phyloP scores from a whole-genome alignment of 2,888 invertebrate species.

The Adelognathus sp. region DNA sequence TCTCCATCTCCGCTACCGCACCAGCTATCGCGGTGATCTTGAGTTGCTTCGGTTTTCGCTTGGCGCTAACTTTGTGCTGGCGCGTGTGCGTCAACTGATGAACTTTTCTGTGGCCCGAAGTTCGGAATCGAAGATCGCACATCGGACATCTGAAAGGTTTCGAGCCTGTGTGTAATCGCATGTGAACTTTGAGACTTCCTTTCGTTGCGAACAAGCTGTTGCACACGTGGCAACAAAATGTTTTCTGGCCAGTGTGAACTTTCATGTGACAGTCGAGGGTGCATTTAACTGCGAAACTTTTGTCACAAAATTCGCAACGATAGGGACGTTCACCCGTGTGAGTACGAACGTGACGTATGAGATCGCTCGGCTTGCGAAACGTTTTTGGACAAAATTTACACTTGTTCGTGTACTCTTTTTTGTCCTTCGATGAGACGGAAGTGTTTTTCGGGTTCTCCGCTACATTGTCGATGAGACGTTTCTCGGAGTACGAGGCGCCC shows the following conservation, averaged over 20 bases:
- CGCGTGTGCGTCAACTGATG: constrained; percentile 84
- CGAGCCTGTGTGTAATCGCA: constrained; percentile 85
- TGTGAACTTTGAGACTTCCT: constrained; percentile 86
- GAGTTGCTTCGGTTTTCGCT: constrained; percentile 62
- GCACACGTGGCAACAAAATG: constrained; percentile 85
- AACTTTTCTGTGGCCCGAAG: constrained; percentile 86
- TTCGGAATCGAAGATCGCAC: constrained; percentile 85
- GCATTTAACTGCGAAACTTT: constrained; percentile 86
- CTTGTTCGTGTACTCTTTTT: constrained; percentile 80
- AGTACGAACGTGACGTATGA: constrained; percentile 85
- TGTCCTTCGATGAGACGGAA: constrained; percentile 62
- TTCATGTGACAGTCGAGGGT: constrained; percentile 85
- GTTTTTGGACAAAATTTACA: constrained; percentile 85
- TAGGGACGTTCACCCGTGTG: constrained; percentile 88
- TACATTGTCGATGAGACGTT: constrained; percentile 75
- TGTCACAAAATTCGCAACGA: constrained; percentile 82
- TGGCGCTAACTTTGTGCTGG: constrained; percentile 63
- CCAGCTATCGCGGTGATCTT: constrained; percentile 68
- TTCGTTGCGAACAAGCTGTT: constrained; percentile 85
- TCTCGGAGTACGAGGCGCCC: constrained; percentile 72
- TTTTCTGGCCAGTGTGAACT: constrained; percentile 84
- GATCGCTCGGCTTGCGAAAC: constrained; percentile 87
- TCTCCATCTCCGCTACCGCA: constrained; percentile 56
- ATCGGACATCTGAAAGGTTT: constrained; percentile 85
- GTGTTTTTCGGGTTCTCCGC: constrained; percentile 70